phyloP scores from a whole-genome alignment of 2,797 vertebrate genomes.

The Trematomus bernacchii region DNA sequence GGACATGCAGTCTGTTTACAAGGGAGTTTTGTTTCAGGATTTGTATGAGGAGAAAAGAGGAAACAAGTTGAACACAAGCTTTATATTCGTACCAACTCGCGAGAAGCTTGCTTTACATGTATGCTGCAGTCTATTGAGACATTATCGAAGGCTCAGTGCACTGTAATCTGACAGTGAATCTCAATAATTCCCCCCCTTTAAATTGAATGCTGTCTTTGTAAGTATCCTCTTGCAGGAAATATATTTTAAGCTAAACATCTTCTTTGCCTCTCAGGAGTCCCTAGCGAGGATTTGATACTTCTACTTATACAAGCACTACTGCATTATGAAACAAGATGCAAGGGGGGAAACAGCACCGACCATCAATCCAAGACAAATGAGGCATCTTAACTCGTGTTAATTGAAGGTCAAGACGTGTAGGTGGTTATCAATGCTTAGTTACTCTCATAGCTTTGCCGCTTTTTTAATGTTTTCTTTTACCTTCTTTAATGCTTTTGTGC shows the following conservation, averaged over 20 bases:
- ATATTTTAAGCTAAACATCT: slow-evolving; percentile 27
- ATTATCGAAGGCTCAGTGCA: slow-evolving; percentile 18
- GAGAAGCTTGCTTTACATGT: slow-evolving; percentile 25
- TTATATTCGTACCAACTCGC: slow-evolving; percentile 23
- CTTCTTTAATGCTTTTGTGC: background rate
- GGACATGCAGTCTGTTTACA: slow-evolving; percentile 19
- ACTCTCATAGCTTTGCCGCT: background rate
- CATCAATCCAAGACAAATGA: slow-evolving; percentile 28
- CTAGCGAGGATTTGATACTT: slow-evolving; percentile 25
- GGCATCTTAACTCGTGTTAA: slow-evolving; percentile 9
- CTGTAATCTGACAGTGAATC: slow-evolving; percentile 46
- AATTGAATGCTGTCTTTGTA: slow-evolving; percentile 30
- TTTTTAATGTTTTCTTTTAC: slow-evolving; percentile 1
- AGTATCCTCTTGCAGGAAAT: slow-evolving; percentile 28
- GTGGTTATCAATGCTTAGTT: slow-evolving; percentile 7
- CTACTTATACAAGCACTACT: slow-evolving; percentile 26
- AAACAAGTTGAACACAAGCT: background rate
- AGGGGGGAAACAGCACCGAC: slow-evolving; percentile 12
- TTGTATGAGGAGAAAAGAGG: background rate
- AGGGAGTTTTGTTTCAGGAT: slow-evolving; percentile 12
- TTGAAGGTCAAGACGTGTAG: slow-evolving; percentile 30
- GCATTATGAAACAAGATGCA: slow-evolving; percentile 31
- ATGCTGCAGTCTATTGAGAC: slow-evolving; percentile 41
- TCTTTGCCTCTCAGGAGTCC: slow-evolving; percentile 47
- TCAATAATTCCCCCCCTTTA: slow-evolving; percentile 43